Base-by-base conservation (phyloP, 2,888 invertebrate species). In the Himalopsyche japonica region DNA sequence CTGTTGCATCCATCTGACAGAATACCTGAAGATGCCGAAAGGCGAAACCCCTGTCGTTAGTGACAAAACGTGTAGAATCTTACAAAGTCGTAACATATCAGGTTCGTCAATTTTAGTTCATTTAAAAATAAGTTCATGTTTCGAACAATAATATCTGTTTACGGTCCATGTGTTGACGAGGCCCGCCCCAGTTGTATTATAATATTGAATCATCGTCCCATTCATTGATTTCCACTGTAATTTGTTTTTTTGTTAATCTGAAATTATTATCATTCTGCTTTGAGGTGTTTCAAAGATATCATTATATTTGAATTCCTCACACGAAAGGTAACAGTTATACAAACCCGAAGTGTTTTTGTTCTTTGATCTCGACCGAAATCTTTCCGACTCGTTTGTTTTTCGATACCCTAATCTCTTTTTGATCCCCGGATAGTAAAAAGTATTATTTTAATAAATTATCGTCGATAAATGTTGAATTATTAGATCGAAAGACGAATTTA, bases 161-260 rank as follows among this genome's bases (percentile, higher is more conserved):
- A 20, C 7, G 20, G 57, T 8, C 57, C 57, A 15, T 10, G 57
- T 7, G 20, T 57, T 57, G 57, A 57, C 20, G 20, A 70, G 24
- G 24, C 70, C 20, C 27, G 70, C 24, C 27, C 10, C 70, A 70
- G 70, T 70, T 27, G 70, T 27, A 70, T 70, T 70, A 70, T 70
- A 27, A 15, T 27, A 70, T 70, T 70, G 70, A 70, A 70, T 70
- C 70, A 70, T 70, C 70, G 70, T 27, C 27, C 70, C 70, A 70
- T 70, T 70, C 70, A 70, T 70, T 70, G 70, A 70, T 70, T 70
- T 70, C 27, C 70, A 70, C 70, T 70, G 70, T 70, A 70, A 70
- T 70, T 70, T 70, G 70, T 70, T 70, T 70, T 70, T 70, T 70
- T 70, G 70, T 70, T 70, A 70, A 70, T 70, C 70, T 70, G 70